These are phyloP conservation scores for Salvelinus fontinalis DNA, from an alignment of 2,113 vertebrate genomes.

Conservation along the genomic window DNA sequence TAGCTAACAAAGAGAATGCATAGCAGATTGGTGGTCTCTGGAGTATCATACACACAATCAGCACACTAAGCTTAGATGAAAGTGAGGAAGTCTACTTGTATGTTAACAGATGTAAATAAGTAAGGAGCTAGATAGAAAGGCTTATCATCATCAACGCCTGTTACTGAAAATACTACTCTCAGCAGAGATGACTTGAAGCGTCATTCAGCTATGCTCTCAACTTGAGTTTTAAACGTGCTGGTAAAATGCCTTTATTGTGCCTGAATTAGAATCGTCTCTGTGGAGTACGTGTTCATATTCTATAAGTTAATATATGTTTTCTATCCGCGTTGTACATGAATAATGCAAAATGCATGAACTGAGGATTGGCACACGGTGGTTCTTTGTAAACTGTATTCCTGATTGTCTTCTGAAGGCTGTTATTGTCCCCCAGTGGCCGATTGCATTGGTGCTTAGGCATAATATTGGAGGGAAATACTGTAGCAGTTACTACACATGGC, in stretches of 20 bases:
- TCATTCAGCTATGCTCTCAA: conserved; percentile 21
- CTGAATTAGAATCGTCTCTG: conserved; percentile 45
- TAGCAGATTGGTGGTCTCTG: conserved; percentile 22
- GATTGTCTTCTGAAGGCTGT: conserved; percentile 51
- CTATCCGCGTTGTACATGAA: conserved; percentile 54
- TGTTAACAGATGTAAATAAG: not conserved
- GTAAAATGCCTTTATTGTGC: conserved; percentile 57
- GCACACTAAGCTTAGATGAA: not conserved
- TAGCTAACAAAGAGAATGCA: conserved; percentile 37
- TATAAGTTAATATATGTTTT: conserved; percentile 68
- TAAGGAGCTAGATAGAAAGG: not conserved
- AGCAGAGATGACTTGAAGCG: conserved; percentile 2
- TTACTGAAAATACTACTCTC: not conserved
- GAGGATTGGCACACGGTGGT: conserved; percentile 39
- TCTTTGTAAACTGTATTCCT: conserved; percentile 41
- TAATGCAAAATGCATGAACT: conserved; percentile 58
- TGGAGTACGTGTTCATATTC: conserved; percentile 63
- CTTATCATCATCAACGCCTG: not conserved
- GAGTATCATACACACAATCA: not conserved
- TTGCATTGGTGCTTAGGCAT: conserved; percentile 23
- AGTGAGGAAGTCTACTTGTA: conserved; percentile 8
- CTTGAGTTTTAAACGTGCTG: conserved; percentile 43
- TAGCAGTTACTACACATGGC: too few species aligned
- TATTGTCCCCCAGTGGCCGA: conserved; percentile 33
- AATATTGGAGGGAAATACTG: not conserved